Evolutionary conservation across 2,888 invertebrate genomes (phyloP), one percentile per base, ranked within the genome.

Genomic region (Eudasyphora cyanicolor): DNA sequence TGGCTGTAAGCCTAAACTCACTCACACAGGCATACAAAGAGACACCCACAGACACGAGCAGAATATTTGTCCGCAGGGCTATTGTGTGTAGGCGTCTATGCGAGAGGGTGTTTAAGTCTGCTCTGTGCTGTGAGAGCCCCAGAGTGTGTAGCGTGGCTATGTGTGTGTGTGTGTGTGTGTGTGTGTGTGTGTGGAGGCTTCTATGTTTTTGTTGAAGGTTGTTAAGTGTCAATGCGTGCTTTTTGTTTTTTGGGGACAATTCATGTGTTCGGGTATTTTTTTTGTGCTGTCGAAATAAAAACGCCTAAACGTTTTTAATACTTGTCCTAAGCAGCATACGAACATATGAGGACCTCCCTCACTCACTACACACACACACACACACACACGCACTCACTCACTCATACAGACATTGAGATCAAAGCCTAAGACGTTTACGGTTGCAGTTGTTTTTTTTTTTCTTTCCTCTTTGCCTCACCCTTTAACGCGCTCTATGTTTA

Each of bases 171-270:
- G 38, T 45, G 27, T 21, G 19, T 79, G 17, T 29, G 10, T 64
- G 38, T 49, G 19, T 35, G 54, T 57, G 17, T 35, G 49, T 82
- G n/a, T 70, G 45, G 74, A 74, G 69, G 69, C 38, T 69, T 80
- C 45, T 64, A 70, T 79, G 62, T 77, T 62, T n/a, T 12, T 76
- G 27, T 78, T 83, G 83, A 80, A 83, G 83, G 80, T 83, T 83
- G 79, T 64, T 67, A 80, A 80, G 83, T 83, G 77, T 83, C 75
- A 83, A 75, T 80, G 80, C 80, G 83, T 83, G 77, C 79, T 77
- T 64, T 64, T 71, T 76, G 54, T 54, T 49, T 57, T 67, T 67
- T 42, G 67, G 54, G 76, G 71, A 51, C 67, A 75, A 42, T 70
- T 75, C 57, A 67, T 78, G 71, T 14, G 49, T 19, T 29, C 14